Base-by-base conservation (phyloP, 2,888 invertebrate species). In the Tinea pellionella region DNA sequence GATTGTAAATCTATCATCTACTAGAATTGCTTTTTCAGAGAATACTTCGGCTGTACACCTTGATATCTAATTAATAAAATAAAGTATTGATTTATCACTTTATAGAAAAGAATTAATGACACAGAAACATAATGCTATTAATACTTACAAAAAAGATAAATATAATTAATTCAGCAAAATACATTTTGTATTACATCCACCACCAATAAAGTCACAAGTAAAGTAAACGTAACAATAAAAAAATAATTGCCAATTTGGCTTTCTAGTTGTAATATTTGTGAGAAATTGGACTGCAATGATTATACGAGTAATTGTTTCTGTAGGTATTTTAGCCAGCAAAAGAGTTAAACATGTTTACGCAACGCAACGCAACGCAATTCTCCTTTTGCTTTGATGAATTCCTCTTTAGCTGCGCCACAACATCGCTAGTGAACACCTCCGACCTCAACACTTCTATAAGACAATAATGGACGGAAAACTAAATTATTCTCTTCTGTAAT, bases 271-370 rank as follows among this genome's bases (percentile, higher is more conserved):
- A n/a, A 13, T 6, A 19, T 18, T 19, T 29, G 29, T 29, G 24
- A 18, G 19, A 15, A 47, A 15, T 47, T 37, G 37, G 9, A 47
- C 47, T 47, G 13, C 15, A 2, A 41, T 12, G 19, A 11, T 43
- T 15, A 4, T 47, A n/a, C n/a, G n/a, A n/a, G n/a, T n/a, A n/a
- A n/a, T n/a, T n/a, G n/a, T 58, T 47, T 8, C 15, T 47, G 1
- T 24, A 41, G n/a, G 24, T 53, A 12, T 53, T 18, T 65, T 80
- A 85, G 65, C 86, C 86, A 63, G 78, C 80, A 66, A 86, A 86
- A 9, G 86, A 69, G 64, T 85, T 85, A 59, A 67, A 85, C 81
- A 85, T 82, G 29, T 74, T 82, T 6, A 86, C n/a, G n/a, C n/a
- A n/a, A n/a, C n/a, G n/a, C n/a, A n/a, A n/a, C n/a, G n/a, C n/a